A percentile compares a stretch with the other conserved stretches of the same genome.
phyloP scores from a whole-genome alignment of 2,888 invertebrate genomes.

The Apodemia duryi region DNA sequence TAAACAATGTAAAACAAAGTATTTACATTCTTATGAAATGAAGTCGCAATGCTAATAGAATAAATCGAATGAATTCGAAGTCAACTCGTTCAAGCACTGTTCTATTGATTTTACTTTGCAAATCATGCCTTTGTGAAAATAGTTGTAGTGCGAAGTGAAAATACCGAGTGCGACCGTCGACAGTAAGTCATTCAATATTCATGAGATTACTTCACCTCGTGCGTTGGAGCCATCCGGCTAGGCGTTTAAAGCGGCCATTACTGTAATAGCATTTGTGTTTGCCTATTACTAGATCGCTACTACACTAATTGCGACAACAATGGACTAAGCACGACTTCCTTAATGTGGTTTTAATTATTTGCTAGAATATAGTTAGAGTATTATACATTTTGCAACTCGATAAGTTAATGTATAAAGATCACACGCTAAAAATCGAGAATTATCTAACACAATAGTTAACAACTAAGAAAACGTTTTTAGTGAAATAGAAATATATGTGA shows the following conservation, averaged over 20 bases:
- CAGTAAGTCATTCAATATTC: conserved; percentile 56
- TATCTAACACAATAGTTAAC: no score
- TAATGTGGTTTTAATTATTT: background rate
- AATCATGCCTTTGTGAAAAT: conserved; percentile 52
- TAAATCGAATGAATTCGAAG: background rate
- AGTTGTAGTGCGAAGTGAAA: conserved; percentile 38
- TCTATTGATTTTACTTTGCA: conserved; percentile 51
- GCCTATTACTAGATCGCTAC: conserved; percentile 23
- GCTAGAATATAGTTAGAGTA: background rate
- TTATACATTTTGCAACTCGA: background rate
- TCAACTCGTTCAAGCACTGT: background rate
- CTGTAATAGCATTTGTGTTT: conserved; percentile 47
- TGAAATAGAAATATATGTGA: no score
- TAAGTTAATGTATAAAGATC: no score
- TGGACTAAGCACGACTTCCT: conserved; percentile 6
- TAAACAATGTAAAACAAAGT: background rate
- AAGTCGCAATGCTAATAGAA: background rate
- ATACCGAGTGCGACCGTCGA: background rate
- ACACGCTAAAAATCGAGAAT: no score
- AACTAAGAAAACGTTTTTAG: no score
- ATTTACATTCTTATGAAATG: background rate
- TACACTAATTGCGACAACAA: conserved; percentile 11
- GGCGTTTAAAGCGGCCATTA: conserved; percentile 54
- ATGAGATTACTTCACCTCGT: conserved; percentile 54
- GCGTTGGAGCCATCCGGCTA: conserved; percentile 44